These are phyloP conservation scores for Pyrgus malvae DNA, from an alignment of 2,888 invertebrate genomes.

Conservation along the genomic window DNA sequence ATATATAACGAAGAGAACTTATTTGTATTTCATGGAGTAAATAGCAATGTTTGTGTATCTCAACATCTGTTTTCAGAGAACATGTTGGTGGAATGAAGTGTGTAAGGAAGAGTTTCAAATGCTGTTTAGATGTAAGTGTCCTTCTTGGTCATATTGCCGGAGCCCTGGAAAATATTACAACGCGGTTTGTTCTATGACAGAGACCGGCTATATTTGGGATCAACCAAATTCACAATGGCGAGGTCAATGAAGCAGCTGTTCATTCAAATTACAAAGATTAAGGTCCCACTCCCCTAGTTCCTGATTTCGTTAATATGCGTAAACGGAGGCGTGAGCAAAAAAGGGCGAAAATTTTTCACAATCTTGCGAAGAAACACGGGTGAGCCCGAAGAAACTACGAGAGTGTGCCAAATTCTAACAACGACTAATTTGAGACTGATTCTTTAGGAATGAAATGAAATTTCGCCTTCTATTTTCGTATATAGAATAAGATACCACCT, in stretches of 20 bases:
- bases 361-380: conserved; percentile 13
- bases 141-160: conserved; percentile 93
- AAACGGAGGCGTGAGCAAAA: conserved; percentile 15
- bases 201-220: conserved; percentile 95
- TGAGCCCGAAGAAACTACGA: conserved; percentile 24
- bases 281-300: conserved; percentile 19
- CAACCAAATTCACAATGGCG: conserved; percentile 84
- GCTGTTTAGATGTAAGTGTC: conserved; percentile 93
- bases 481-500: conserved; percentile 47
- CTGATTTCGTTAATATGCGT: conserved; percentile 18
- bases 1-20: no score
- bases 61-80: conserved; percentile 83
- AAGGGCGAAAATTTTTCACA: neutral
- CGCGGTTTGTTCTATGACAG: conserved; percentile 94
- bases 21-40: no score
- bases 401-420: conserved; percentile 61
- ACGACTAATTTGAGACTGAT: conserved; percentile 66
- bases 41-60: neutral
- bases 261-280: conserved; percentile 7
- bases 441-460: conserved; percentile 64
- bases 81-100: conserved; percentile 96
- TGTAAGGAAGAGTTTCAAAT: conserved; percentile 96
- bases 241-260: conserved; percentile 49
- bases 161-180: conserved; percentile 95
- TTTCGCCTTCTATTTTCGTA: conserved; percentile 74